Conservation (phyloP, 2,113 vertebrate genomes). For the Laticauda laticaudata region DNA sequence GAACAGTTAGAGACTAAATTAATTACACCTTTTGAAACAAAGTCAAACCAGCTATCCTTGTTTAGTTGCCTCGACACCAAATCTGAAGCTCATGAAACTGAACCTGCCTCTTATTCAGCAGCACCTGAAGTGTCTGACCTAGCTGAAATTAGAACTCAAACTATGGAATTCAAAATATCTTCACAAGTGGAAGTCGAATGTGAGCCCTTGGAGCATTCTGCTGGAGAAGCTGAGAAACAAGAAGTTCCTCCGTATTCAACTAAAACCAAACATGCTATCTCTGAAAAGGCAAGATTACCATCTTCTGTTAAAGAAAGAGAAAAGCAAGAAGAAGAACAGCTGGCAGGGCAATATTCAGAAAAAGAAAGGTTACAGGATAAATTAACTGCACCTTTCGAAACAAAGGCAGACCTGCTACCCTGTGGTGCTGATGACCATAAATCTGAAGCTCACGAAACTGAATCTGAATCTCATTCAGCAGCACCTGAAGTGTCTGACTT, state of each 20-base stretch:
- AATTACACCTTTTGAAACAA: neutral
- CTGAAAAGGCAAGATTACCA: neutral
- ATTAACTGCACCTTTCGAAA: neutral
- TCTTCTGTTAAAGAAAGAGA: slow-evolving; percentile 12
- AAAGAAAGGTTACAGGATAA: neutral
- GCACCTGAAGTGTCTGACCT: neutral
- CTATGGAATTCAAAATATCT: slow-evolving; percentile 1
- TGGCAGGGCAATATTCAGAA: neutral
- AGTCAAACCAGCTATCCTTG: neutral
- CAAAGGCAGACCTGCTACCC: neutral
- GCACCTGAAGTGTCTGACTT: slow-evolving; percentile 10
- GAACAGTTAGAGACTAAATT: neutral
- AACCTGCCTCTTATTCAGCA: neutral
- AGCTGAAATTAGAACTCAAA: slow-evolving; percentile 11
- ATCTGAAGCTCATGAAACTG: neutral
- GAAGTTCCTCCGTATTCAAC: neutral
- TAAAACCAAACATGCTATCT: neutral
- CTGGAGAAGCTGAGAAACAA: neutral
- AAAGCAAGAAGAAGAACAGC: neutral
- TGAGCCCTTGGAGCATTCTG: neutral
- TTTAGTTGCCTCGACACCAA: neutral
- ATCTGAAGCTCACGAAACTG: neutral
- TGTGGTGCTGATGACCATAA: neutral
- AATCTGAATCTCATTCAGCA: neutral
- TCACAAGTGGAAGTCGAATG: slow-evolving; percentile 17